These are phyloP conservation scores for Eudemis profundana DNA, from an alignment of 2,888 invertebrate genomes.

Conservation along the genomic window DNA sequence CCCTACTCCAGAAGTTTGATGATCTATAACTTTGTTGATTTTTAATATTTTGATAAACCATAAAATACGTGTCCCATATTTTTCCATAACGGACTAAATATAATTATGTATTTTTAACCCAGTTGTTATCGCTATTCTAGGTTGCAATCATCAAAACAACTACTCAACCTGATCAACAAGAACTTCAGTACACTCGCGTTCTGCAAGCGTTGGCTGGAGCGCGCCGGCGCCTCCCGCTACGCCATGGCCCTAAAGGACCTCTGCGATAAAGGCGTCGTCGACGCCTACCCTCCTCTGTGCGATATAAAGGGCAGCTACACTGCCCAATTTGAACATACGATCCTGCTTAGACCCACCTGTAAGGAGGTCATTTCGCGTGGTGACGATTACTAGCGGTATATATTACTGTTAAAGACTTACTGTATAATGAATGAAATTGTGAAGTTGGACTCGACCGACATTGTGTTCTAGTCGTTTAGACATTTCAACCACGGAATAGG, in stretches of 20 bases:
- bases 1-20: too few species aligned
- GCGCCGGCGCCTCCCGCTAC: constrained; percentile 98
- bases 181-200: constrained; percentile 99
- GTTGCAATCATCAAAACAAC: constrained; percentile 95
- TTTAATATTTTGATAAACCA: too few species aligned
- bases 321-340: constrained; percentile 99
- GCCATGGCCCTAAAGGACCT: constrained; percentile 99
- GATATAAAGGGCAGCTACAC: constrained; percentile 99
- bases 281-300: constrained; percentile 98
- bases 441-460: too few species aligned
- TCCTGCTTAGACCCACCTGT: constrained; percentile 98
- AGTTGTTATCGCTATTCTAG: constrained; percentile 74
- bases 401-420: not conserved
- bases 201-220: constrained; percentile 99
- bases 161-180: constrained; percentile 97
- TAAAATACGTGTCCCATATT: too few species aligned
- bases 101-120: too few species aligned
- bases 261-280: constrained; percentile 98
- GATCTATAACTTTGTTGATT: too few species aligned
- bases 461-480: too few species aligned
- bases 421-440: too few species aligned
- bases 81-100: too few species aligned
- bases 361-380: constrained; percentile 99
- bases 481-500: not conserved
- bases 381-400: constrained; percentile 91